phyloP scores from a whole-genome alignment of 2,888 invertebrate genomes.

The Caenorhabditis becei region DNA sequence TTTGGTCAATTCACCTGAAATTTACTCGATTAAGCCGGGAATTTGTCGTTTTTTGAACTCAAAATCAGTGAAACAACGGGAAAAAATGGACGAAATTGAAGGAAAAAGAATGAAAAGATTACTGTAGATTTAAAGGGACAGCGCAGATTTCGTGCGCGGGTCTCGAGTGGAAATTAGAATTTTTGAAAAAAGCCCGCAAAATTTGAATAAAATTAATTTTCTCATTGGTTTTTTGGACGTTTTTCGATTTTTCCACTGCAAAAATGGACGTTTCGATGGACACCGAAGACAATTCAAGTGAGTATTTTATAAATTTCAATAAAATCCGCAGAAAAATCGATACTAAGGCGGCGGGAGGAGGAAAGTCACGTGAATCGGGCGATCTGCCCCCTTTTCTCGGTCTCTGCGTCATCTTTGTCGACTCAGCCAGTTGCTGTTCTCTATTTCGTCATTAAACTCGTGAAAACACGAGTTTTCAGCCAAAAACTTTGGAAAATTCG shows the following conservation, averaged over 20 bases:
- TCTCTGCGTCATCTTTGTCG: background rate
- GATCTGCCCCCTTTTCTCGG: background rate
- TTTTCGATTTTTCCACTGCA: background rate
- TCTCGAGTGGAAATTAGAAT: background rate
- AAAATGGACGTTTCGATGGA: background rate
- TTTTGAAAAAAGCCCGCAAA: background rate
- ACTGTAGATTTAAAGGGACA: constrained; percentile 10
- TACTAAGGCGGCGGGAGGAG: constrained; percentile 7
- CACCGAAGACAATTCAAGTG: background rate
- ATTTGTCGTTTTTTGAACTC: too few species aligned
- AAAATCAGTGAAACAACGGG: background rate
- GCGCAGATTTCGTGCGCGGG: background rate
- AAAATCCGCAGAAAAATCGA: constrained; percentile 15
- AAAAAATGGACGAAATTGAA: constrained; percentile 1
- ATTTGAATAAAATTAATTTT: constrained; percentile 1
- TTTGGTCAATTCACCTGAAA: constrained; percentile 49
- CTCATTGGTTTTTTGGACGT: background rate
- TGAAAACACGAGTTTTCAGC: background rate
- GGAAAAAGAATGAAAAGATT: background rate
- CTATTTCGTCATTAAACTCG: too few species aligned
- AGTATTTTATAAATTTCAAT: background rate
- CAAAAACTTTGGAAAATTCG: background rate
- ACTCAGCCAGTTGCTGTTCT: too few species aligned
- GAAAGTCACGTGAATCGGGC: constrained; percentile 37
- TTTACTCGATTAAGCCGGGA: constrained; percentile 23